Conservation (phyloP, 2,888 invertebrate species). For the Papilio demoleus region DNA sequence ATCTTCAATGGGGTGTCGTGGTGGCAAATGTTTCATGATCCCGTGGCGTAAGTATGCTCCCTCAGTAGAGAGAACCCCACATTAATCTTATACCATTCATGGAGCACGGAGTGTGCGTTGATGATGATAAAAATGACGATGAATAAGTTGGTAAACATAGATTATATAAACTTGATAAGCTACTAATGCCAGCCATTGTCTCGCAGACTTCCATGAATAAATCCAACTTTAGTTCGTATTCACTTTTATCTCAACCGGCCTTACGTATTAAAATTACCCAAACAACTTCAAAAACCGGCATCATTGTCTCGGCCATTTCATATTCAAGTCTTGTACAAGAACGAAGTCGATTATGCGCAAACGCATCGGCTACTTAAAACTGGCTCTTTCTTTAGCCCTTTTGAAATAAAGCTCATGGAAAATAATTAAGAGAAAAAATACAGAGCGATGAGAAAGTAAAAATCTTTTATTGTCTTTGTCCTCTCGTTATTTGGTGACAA, state of each 20-base stretch:
- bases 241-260: constrained; percentile 12
- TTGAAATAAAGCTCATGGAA: constrained; percentile 66
- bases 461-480: constrained; percentile 58
- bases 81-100: no score
- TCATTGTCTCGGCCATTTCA: constrained; percentile 71
- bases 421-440: constrained; percentile 62
- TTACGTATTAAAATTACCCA: constrained; percentile 28
- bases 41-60: no score
- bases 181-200: not conserved
- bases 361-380: constrained; percentile 72
- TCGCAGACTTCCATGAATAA: constrained; percentile 2
- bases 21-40: no score
- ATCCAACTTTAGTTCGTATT: not conserved
- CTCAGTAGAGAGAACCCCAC: no score
- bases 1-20: no score
- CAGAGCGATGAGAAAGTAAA: constrained; percentile 63
- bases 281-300: constrained; percentile 64
- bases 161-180: not conserved
- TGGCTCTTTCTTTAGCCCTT: constrained; percentile 57
- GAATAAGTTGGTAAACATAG: not conserved
- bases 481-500: constrained; percentile 44
- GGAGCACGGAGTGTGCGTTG: no score
- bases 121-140: no score
- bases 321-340: constrained; percentile 76
- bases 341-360: constrained; percentile 78